A percentile compares a stretch with the other conserved stretches of the same genome.
phyloP scores from a whole-genome alignment of 2,113 vertebrate genomes.

The Enhydra lutris region DNA sequence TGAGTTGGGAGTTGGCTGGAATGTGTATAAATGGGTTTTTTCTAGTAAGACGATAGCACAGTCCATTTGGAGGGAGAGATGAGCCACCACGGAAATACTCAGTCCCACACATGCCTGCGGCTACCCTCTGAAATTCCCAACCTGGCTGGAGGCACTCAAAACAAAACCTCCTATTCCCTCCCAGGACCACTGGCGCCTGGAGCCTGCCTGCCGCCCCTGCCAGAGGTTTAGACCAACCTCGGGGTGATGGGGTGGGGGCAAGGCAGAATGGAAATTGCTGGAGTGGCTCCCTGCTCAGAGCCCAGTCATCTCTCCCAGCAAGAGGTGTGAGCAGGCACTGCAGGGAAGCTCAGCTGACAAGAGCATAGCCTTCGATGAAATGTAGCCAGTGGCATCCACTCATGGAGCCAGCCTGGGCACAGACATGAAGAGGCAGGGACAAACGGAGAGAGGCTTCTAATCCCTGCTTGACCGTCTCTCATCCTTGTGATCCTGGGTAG shows the following conservation, averaged over 20 bases:
- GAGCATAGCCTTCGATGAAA: not conserved
- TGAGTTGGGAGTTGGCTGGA: slow-evolving; percentile 75
- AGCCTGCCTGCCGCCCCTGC: slow-evolving; percentile 48
- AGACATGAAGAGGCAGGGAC: not conserved
- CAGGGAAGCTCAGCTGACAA: not conserved
- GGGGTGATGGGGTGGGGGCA: not conserved
- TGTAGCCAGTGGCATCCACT: not conserved
- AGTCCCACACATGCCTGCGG: slow-evolving; percentile 72
- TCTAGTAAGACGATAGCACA: slow-evolving; percentile 66
- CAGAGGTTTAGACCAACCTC: slow-evolving; percentile 28
- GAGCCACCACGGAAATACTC: slow-evolving; percentile 73
- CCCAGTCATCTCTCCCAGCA: not conserved
- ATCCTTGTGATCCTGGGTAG: not conserved
- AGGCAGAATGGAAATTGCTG: not conserved
- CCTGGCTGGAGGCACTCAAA: slow-evolving; percentile 57
- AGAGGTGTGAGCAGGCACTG: slow-evolving; percentile 8
- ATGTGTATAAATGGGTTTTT: slow-evolving; percentile 67
- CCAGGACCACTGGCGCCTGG: slow-evolving; percentile 47
- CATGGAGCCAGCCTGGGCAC: not conserved
- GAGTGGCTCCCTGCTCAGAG: not conserved
- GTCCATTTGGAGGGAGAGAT: slow-evolving; percentile 70
- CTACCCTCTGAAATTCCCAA: slow-evolving; percentile 64
- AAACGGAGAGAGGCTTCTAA: not conserved
- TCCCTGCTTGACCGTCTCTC: not conserved
- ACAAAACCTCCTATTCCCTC: slow-evolving; percentile 60